A percentile compares a stretch with the other conserved stretches of the same genome.
phyloP scores from a whole-genome alignment of 2,888 invertebrate genomes.

The Scotopteryx bipunctaria region DNA sequence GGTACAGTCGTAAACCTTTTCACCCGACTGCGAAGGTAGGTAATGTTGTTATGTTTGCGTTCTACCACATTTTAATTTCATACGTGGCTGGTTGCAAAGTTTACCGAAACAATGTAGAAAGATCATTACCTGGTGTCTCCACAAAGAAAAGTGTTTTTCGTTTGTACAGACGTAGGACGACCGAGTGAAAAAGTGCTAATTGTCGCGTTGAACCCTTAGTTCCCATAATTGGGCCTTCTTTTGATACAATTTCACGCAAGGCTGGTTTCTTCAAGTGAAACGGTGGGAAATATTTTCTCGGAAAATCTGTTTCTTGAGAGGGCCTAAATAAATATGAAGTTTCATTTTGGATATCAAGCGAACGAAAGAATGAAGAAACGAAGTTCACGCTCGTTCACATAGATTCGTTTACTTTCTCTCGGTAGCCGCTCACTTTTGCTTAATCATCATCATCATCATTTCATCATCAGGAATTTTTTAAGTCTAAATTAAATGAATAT shows the following conservation, averaged over 20 bases:
- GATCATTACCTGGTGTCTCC: background rate
- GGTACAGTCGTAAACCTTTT: too few species aligned
- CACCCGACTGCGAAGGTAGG: too few species aligned
- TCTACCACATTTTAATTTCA: too few species aligned
- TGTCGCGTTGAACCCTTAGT: slow-evolving; percentile 4
- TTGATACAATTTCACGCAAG: background rate
- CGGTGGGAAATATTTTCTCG: background rate
- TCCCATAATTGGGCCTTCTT: slow-evolving; percentile 9
- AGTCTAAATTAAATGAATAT: too few species aligned
- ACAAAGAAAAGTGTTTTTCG: background rate
- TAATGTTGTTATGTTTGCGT: too few species aligned
- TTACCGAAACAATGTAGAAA: background rate
- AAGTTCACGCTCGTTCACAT: too few species aligned
- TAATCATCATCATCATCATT: too few species aligned
- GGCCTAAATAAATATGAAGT: background rate
- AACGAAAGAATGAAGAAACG: too few species aligned
- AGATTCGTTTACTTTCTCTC: too few species aligned
- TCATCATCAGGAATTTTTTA: too few species aligned
- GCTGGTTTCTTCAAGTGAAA: slow-evolving; percentile 3
- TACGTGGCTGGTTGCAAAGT: too few species aligned
- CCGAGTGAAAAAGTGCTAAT: slow-evolving; percentile 1
- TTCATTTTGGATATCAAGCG: background rate
- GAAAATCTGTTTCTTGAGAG: background rate
- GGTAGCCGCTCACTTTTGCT: too few species aligned
- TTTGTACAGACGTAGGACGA: background rate